Base-by-base conservation (phyloP, 2,113 vertebrate species). In the Agapornis roseicollis region DNA sequence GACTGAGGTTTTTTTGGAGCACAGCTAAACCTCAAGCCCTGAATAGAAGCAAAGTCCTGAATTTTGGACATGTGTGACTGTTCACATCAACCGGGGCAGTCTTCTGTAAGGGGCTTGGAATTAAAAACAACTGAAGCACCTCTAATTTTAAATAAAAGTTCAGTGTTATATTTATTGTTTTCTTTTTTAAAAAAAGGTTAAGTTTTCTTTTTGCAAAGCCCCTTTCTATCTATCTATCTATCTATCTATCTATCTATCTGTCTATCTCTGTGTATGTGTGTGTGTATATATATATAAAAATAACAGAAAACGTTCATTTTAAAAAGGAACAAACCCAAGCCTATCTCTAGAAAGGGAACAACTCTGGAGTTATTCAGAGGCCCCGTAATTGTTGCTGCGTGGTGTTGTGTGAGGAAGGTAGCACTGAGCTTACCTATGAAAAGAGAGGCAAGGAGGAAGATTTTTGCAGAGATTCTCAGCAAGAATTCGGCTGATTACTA, bases 401-500 rank as follows among this genome's bases (percentile, higher is more conserved):
- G 17, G 56, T 6, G 2, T 58, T 76, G 13, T 90, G 42, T 76
- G 49, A 63, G 46, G 69, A 84, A 68, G 15, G 81, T 68, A 53
- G 31, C 9, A 47, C 23, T 58, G 72, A 94, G 63, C 61, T 93
- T 77, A 55, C 61, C 52, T 81, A 6, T 42, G 61, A 80, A 87
- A 91, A 9, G 29, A 61, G 49, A 84, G 39, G 49, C 47, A 64
- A 76, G 28, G 31, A 63, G 35, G 39, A 88, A 78, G 53, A 42
- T 86, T 91, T 79, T 80, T 86, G 52, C 80, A 70, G 63, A 93
- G 81, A 58, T 95, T 91, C 69, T 89, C 79, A 77, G 50, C 28
- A 86, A 90, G 86, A 92, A 95, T 95, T 92, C 86, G 90, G 69
- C 76, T 95, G 90, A 80, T 95, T 93, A 83, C 93, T 95, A 89